Conservation (phyloP, 2,888 invertebrate genomes). For the Ormyrus thymus region DNA sequence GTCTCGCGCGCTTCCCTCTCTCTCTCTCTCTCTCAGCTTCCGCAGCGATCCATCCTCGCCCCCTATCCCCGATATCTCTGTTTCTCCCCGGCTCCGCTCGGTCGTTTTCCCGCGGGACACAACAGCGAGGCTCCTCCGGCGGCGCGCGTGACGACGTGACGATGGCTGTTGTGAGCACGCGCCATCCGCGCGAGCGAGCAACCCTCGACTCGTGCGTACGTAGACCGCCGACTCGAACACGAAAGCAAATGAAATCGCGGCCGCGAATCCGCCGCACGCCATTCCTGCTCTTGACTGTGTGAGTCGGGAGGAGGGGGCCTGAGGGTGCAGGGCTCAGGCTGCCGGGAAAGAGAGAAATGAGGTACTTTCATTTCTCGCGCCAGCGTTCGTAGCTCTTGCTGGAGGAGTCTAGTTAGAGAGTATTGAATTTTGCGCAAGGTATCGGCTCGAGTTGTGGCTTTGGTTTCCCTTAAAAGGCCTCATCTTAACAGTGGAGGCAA, state of each 20-base stretch:
- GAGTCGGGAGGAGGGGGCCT: background rate
- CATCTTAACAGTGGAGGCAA: too few relatives aligned
- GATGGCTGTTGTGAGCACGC: constrained; percentile 43
- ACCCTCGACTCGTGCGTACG: constrained; percentile 30
- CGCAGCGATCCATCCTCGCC: too few relatives aligned
- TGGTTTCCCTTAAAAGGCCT: too few relatives aligned
- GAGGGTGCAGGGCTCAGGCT: background rate
- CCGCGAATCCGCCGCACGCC: constrained; percentile 38
- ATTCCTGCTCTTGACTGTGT: background rate
- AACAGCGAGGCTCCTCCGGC: constrained; percentile 58
- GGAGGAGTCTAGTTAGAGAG: background rate
- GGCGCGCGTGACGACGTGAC: constrained; percentile 60
- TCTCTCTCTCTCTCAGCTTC: background rate
- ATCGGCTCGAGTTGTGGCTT: too few relatives aligned
- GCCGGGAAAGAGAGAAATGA: constrained; percentile 1
- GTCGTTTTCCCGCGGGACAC: constrained; percentile 63
- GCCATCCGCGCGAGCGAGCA: constrained; percentile 9
- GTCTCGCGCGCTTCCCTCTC: background rate
- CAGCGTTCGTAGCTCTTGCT: too few relatives aligned
- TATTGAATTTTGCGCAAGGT: too few relatives aligned
- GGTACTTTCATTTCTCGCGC: constrained; percentile 2
- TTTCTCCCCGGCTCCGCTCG: background rate
- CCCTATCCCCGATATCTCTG: constrained; percentile 30
- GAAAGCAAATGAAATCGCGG: constrained; percentile 57
- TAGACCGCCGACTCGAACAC: constrained; percentile 63